Evolutionary conservation across 2,888 invertebrate genomes (phyloP), one percentile per base, ranked within the genome.

Genomic region (Xylocampa areola): DNA sequence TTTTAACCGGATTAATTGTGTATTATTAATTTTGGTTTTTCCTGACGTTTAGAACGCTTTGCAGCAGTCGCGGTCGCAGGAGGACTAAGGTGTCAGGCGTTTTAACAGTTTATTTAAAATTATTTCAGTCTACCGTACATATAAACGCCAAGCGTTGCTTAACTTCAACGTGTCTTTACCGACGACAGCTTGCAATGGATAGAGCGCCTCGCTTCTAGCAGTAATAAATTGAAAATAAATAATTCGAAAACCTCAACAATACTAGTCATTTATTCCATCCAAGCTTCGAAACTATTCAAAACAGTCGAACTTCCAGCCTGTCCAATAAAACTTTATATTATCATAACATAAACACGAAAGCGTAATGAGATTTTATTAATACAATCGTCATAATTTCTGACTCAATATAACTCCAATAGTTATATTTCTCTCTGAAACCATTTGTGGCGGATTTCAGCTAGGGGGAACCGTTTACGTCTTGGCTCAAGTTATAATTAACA

Each of bases 391-490:
- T 81, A 78, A 82, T 80, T 80, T 76, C 72, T 65, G 70, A 65
- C 69, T 73, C 64, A 72, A 79, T 78, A 74, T 77, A 77, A 81
- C 72, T 80, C 73, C 59, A 74, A 83, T 79, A 77, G 77, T 83
- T 82, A 83, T 82, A 84, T 83, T 86, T 79, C 80, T 81, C 80
- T 72, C 73, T 68, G 78, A 81, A 77, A 79, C 82, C 85, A 85
- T 88, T 88, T 86, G 84, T 74, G 82, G 83, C 76, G 81, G 81
- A 85, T 87, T 85, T 85, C 82, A 53, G 78, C 72, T 73, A 80
- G 77, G 76, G 78, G 63, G 72, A 77, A 77, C 73, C 80, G 78
- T 81, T 82, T 81, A 71, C 48, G 58, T 59, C 54, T 39, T 58
- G 78, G 77, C 51, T 16, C 57, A 80, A 81, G 70, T 69, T 58